Base-by-base conservation (phyloP, 2,888 invertebrate genomes). In the Pediacus dermestoides region DNA sequence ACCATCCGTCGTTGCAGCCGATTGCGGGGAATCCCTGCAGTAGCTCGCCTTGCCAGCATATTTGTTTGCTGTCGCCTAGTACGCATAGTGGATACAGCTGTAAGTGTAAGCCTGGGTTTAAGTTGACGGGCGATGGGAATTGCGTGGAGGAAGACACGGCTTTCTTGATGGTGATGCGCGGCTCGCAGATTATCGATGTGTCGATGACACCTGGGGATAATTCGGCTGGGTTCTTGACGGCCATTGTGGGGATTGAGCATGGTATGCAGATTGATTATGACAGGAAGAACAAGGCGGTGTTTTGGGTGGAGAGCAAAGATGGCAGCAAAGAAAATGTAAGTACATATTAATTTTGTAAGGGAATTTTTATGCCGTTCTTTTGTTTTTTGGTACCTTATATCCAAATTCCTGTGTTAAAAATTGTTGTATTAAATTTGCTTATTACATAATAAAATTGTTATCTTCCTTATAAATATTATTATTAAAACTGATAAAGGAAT, bases 1-100 rank as follows among this genome's bases (percentile, higher is more conserved):
- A 93, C 55, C 97, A 97, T 69, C 90, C 93, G 0, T 88, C 92
- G 0, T 72, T 96, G 31, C 99, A 99, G 67, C 95, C 95, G 0
- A 70, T 77, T 42, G 74, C 80, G 9, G 69, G 76, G 0, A 84
- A 85, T 48, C 93, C 95, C 0, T 97, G 97, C 67, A 72, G 67
- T 8, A 74, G 74, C 22, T 73, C 79, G 0, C 74, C 76, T 0
- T 99, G 97, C 61, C 85, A 86, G 53, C 96, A 99, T 61, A 73
- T 97, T 2, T 99, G 97, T 64, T 72, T 99, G 13, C 73, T 97
- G 1, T 92, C 93, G 33, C 92, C 92, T 0, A 78, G 78, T 34
- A 67, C 74, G 0, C 63, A 74, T 1, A 67, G 70, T 1, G 87
- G 87, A 0, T 96, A 82, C 65, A 81, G 83, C 0, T 99, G 99